phyloP scores from a whole-genome alignment of 2,888 invertebrate genomes.

The Cabera pusaria region DNA sequence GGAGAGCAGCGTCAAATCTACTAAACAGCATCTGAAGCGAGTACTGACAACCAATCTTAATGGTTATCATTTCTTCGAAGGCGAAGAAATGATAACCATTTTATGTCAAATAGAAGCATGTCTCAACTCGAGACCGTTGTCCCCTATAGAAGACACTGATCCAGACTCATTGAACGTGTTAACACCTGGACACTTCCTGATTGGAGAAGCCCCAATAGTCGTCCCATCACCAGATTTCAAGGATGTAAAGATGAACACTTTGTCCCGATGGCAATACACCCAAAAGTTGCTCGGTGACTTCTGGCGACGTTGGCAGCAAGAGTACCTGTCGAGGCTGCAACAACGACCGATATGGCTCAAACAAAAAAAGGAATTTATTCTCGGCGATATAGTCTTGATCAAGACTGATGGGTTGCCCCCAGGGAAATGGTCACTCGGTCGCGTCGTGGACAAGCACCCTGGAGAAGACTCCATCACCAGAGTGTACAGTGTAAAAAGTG shows the following conservation, averaged over 20 bases:
- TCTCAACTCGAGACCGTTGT: constrained; percentile 16
- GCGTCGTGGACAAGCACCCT: constrained; percentile 31
- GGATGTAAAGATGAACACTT: constrained; percentile 12
- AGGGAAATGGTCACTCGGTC: constrained; percentile 29
- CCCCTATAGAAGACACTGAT: constrained; percentile 2
- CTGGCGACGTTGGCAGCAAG: constrained; percentile 31
- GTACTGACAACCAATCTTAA: constrained; percentile 2
- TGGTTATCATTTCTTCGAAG: too few relatives aligned
- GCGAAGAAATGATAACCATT: constrained; percentile 11
- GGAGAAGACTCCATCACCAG: constrained; percentile 28
- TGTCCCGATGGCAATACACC: constrained; percentile 31
- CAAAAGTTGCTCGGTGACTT: constrained; percentile 32
- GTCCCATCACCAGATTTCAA: constrained; percentile 20
- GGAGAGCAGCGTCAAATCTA: constrained; percentile 3
- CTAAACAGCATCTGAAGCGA: constrained; percentile 3
- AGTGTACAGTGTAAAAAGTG: constrained; percentile 31
- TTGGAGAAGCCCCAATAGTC: too few relatives aligned
- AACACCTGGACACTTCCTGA: constrained; percentile 38
- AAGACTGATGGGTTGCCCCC: constrained; percentile 32
- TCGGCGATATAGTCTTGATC: constrained; percentile 34
- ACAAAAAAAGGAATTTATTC: constrained; percentile 19
- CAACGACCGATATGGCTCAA: constrained; percentile 31
- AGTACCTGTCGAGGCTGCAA: constrained; percentile 30
- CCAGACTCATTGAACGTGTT: constrained; percentile 20
- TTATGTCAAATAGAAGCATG: constrained; percentile 16